Percentiles rank a stretch among this genome's conserved stretches.
Conservation (phyloP, 2,797 vertebrate species). For the Hyperoplus lanceolatus region DNA sequence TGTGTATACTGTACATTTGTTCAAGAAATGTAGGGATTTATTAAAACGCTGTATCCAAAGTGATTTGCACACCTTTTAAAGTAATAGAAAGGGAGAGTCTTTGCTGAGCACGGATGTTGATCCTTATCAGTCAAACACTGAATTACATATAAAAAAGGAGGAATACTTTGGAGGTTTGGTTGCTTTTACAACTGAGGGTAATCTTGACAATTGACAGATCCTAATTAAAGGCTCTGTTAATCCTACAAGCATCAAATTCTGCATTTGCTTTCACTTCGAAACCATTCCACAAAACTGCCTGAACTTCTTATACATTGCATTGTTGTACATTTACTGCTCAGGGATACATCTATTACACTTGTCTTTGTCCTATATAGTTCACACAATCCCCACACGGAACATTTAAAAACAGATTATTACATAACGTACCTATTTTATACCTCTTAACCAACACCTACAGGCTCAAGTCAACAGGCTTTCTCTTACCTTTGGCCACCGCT, state of each 20-base stretch:
- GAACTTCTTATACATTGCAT: slow-evolving; percentile 34
- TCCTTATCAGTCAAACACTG: slow-evolving; percentile 16
- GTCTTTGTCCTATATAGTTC: slow-evolving; percentile 41
- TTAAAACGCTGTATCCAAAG: slow-evolving; percentile 21
- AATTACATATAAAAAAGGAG: not conserved
- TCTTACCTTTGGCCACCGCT: slow-evolving; percentile 70
- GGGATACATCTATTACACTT: slow-evolving; percentile 21
- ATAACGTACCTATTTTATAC: slow-evolving; percentile 41
- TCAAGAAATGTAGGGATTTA: slow-evolving; percentile 22
- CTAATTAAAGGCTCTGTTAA: not conserved
- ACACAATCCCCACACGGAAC: slow-evolving; percentile 31
- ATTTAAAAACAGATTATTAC: slow-evolving; percentile 38
- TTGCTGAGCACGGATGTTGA: slow-evolving; percentile 21
- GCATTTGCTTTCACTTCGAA: slow-evolving; percentile 1
- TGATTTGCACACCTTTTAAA: slow-evolving; percentile 27
- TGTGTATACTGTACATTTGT: slow-evolving; percentile 25
- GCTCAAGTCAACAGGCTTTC: slow-evolving; percentile 10
- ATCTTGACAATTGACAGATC: slow-evolving; percentile 10
- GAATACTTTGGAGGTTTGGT: not conserved
- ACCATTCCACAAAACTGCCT: slow-evolving; percentile 27
- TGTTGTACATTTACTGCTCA: slow-evolving; percentile 28
- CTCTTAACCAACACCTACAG: slow-evolving; percentile 13
- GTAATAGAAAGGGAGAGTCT: not conserved
- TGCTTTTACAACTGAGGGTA: slow-evolving; percentile 16
- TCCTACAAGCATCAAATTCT: slow-evolving; percentile 4